These are phyloP conservation scores for Ectropis grisescens DNA, from an alignment of 1,140 invertebrate genomes.

Conservation along the genomic window DNA sequence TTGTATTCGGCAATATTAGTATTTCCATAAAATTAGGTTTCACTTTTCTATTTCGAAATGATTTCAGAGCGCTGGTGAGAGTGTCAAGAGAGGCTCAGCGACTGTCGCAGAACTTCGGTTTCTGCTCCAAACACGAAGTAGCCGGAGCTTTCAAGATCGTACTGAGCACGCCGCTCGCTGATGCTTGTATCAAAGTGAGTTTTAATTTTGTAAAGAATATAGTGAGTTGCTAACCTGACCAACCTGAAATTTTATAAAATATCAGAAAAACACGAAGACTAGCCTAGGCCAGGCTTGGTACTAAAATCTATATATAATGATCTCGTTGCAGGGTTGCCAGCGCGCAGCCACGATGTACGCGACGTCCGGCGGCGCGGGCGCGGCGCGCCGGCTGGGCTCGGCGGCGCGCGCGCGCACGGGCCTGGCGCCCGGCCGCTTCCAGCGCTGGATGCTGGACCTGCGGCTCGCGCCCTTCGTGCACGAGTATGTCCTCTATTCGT, in stretches of 20 bases:
- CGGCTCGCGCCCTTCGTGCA: constrained; percentile 88
- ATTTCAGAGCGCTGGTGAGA: constrained; percentile 83
- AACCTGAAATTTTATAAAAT: too few relatives aligned
- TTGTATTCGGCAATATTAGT: too few relatives aligned
- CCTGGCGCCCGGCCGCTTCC: constrained; percentile 87
- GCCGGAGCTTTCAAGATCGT: constrained; percentile 87
- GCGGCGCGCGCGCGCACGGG: constrained; percentile 85
- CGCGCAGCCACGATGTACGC: constrained; percentile 91
- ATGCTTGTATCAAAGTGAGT: constrained; percentile 86
- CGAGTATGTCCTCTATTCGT: constrained; percentile 82
- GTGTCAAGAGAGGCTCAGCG: constrained; percentile 88
- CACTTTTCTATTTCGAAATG: too few relatives aligned
- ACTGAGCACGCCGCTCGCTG: constrained; percentile 87
- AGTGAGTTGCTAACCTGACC: too few relatives aligned
- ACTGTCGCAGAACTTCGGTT: constrained; percentile 79
- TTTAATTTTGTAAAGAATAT: too few relatives aligned
- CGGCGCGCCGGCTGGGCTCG: constrained; percentile 86
- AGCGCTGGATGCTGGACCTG: constrained; percentile 92
- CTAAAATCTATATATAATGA: too few relatives aligned
- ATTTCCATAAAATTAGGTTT: too few relatives aligned
- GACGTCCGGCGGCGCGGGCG: constrained; percentile 86
- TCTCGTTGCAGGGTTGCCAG: constrained; percentile 84
- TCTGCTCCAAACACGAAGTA: constrained; percentile 91
- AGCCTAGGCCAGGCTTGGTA: too few relatives aligned
- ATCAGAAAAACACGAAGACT: too few relatives aligned